A percentile compares a stretch with the other conserved stretches of the same genome.
phyloP scores from a whole-genome alignment of 2,797 vertebrate genomes.

The Leptoclinus maculatus region DNA sequence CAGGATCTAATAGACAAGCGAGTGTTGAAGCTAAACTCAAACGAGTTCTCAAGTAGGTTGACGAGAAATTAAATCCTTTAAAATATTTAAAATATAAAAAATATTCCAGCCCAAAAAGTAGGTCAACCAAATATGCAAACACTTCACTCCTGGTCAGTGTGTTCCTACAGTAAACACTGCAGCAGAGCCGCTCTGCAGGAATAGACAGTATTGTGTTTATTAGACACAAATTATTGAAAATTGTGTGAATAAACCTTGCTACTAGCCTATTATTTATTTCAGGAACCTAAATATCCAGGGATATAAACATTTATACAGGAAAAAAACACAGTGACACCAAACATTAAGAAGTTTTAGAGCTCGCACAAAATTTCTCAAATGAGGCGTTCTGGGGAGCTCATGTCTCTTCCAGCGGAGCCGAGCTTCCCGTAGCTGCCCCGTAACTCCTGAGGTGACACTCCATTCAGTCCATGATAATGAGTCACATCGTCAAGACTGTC shows the following conservation, averaged over 20 bases:
- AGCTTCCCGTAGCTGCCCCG: too few species aligned
- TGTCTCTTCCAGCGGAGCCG: too few species aligned
- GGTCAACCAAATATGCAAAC: conserved; percentile 60
- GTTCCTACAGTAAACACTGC: neutral
- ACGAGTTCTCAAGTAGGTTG: conserved; percentile 16
- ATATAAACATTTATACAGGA: neutral
- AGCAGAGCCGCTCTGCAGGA: conserved; percentile 11
- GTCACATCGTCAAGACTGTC: conserved; percentile 56
- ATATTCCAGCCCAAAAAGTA: conserved; percentile 57
- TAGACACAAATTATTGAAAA: neutral
- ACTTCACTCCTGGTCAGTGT: conserved; percentile 30
- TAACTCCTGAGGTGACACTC: neutral
- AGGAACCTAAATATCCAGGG: neutral
- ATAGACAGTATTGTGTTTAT: neutral
- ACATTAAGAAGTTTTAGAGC: neutral
- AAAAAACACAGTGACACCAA: too few species aligned
- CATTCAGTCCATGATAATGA: conserved; percentile 24
- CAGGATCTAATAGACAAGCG: neutral
- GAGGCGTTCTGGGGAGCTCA: too few species aligned
- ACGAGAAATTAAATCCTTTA: conserved; percentile 22
- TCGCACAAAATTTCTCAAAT: neutral
- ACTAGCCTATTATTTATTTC: neutral
- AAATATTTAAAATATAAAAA: conserved; percentile 48
- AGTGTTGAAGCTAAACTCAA: neutral
- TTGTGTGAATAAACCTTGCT: too few species aligned